phyloP scores from a whole-genome alignment of 2,797 vertebrate species.

The Cyclopterus lumpus region DNA sequence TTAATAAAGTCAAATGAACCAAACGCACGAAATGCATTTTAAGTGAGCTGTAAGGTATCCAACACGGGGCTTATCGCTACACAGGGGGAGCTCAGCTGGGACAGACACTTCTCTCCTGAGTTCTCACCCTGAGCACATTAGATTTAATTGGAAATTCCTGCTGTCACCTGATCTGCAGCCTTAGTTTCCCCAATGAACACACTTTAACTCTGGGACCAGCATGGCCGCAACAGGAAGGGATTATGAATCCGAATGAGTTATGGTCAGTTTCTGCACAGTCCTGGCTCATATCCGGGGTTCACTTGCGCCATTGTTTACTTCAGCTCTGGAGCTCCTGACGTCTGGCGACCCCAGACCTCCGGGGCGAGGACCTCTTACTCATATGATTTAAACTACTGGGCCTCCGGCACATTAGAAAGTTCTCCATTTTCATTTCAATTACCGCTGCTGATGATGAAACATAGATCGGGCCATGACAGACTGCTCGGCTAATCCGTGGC shows the following conservation, averaged over 20 bases:
- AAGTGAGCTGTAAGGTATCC: conserved; percentile 39
- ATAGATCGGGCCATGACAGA: conserved; percentile 68
- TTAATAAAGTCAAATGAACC: conserved; percentile 31
- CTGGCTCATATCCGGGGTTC: conserved; percentile 44
- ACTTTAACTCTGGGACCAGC: conserved; percentile 71
- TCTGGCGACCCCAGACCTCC: conserved; percentile 30
- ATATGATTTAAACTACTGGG: conserved; percentile 54
- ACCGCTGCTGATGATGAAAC: conserved; percentile 65
- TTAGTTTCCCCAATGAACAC: conserved; percentile 61
- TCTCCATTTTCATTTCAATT: conserved; percentile 74
- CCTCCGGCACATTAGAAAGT: conserved; percentile 34
- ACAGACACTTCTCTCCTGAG: conserved; percentile 54
- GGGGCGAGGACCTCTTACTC: conserved; percentile 39
- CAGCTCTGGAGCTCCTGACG: conserved; percentile 20
- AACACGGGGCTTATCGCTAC: conserved; percentile 29
- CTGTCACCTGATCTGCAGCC: conserved; percentile 68
- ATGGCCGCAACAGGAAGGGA: conserved; percentile 26
- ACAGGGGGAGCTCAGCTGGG: conserved; percentile 56
- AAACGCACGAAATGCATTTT: conserved; percentile 32
- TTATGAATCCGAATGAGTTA: conserved; percentile 72
- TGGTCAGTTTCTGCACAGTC: conserved; percentile 39
- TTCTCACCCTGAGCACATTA: conserved; percentile 71
- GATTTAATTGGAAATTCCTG: conserved; percentile 76
- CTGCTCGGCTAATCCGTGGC: conserved; percentile 68
- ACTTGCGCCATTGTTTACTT: conserved; percentile 43